Conservation (phyloP, 2,888 invertebrate species). For the Hemithea aestivaria region DNA sequence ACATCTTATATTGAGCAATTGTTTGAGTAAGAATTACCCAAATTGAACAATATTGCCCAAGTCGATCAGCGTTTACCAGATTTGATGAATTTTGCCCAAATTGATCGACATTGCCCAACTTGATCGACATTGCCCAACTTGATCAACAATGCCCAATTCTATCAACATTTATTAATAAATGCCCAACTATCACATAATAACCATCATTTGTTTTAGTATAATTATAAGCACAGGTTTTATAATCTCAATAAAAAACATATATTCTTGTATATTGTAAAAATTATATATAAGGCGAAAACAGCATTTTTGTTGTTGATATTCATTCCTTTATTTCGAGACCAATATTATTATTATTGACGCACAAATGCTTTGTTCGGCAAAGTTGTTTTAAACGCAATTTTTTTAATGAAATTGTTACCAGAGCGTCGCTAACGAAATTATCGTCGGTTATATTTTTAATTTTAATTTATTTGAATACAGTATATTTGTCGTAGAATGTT, state of each 20-base stretch:
- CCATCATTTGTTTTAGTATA: conserved; percentile 22
- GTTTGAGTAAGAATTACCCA: too few relatives aligned
- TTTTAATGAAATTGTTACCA: conserved; percentile 48
- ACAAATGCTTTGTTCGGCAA: conserved; percentile 40
- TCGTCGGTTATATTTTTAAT: conserved; percentile 66
- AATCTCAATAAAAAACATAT: conserved; percentile 55
- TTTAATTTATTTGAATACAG: conserved; percentile 75
- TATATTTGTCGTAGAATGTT: conserved; percentile 67
- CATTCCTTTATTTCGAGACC: conserved; percentile 38
- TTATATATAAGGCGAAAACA: conserved; percentile 32
- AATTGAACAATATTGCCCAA: too few relatives aligned
- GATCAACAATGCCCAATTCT: conserved; percentile 1
- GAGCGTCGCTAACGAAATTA: conserved; percentile 54
- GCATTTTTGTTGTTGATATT: conserved; percentile 27
- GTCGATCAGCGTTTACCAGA: too few relatives aligned
- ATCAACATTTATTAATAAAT: conserved; percentile 5
- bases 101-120: too few relatives aligned
- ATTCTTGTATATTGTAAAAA: conserved; percentile 48
- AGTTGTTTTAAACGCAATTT: conserved; percentile 41
- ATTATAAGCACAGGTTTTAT: conserved; percentile 46
- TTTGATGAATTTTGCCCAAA: too few relatives aligned
- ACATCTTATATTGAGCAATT: too few relatives aligned
- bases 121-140: conserved; percentile 1
- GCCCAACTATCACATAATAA: conserved; percentile 13
- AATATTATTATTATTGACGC: conserved; percentile 44